Percentiles rank a stretch among this genome's conserved stretches.
Evolutionary conservation across 2,797 vertebrate genomes (phyloP).

Genomic region (Phataginus tetradactyla): DNA sequence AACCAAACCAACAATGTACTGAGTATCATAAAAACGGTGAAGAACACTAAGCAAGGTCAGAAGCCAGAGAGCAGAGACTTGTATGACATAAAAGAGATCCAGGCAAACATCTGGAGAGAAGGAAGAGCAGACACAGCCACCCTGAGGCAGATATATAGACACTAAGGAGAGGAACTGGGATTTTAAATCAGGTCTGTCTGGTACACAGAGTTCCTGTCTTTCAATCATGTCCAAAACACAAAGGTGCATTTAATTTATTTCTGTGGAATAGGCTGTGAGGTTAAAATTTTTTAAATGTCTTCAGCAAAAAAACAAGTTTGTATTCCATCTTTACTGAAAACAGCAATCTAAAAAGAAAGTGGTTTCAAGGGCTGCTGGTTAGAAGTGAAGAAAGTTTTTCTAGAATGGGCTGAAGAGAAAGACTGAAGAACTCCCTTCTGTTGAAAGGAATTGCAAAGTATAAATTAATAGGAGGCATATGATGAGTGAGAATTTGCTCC

Average conservation of each 20-base stretch:
- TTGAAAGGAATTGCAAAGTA: not conserved
- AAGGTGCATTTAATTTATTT: not conserved
- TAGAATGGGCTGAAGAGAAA: not conserved
- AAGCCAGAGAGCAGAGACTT: not conserved
- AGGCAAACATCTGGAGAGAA: not conserved
- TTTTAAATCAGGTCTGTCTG: not conserved
- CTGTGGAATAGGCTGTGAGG: not conserved
- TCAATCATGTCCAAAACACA: not conserved
- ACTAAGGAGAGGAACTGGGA: not conserved
- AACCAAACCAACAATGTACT: not conserved
- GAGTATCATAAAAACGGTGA: not conserved
- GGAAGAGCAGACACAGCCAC: not conserved
- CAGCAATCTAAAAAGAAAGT: not conserved
- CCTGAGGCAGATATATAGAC: not conserved
- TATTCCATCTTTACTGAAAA: not conserved
- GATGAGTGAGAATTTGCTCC: not conserved
- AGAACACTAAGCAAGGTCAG: not conserved
- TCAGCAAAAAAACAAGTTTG: not conserved
- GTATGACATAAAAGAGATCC: not conserved
- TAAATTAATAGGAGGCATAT: not conserved
- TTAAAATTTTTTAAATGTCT: slow-evolving; percentile 11
- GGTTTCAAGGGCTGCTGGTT: not conserved
- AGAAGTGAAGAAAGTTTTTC: not conserved
- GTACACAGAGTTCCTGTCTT: not conserved
- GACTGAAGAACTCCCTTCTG: not conserved